Percentiles rank a stretch among this genome's conserved stretches.
These are phyloP conservation scores for Plebejus argus DNA, from an alignment of 2,888 invertebrate genomes.

Conservation along the genomic window DNA sequence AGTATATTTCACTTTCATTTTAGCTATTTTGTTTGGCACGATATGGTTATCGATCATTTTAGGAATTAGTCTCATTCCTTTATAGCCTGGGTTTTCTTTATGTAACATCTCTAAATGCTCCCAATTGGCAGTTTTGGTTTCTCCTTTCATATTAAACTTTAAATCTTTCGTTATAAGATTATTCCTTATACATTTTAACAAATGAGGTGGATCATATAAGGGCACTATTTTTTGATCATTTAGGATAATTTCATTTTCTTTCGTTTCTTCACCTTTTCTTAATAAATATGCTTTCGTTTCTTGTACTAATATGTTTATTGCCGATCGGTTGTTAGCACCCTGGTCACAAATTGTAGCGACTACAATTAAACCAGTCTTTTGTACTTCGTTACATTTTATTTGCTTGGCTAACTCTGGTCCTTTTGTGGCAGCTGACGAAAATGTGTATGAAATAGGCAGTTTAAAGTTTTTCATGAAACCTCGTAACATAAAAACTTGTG, in stretches of 20 bases:
- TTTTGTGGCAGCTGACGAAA: background rate
- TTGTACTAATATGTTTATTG: background rate
- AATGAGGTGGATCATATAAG: background rate
- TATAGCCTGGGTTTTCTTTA: background rate
- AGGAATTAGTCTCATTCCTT: background rate
- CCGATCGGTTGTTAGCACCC: background rate
- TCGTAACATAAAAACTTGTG: background rate
- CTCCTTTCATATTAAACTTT: background rate
- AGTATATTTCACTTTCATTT: constrained; percentile 11
- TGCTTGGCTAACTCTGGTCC: background rate
- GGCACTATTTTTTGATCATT: constrained; percentile 3
- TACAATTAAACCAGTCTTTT: background rate
- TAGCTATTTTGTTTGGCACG: background rate
- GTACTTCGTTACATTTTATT: background rate
- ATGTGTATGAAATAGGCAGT: background rate
- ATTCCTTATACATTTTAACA: background rate
- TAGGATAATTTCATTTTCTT: background rate
- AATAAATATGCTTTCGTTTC: background rate
- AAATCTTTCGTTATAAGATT: constrained; percentile 1
- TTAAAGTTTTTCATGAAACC: background rate
- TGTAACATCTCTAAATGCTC: background rate
- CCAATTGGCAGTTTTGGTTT: background rate
- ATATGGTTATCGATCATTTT: background rate
- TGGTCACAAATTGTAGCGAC: background rate
- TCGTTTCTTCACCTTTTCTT: background rate